Base-by-base conservation (phyloP, 1,140 invertebrate species). In the Tribolium castaneum region DNA sequence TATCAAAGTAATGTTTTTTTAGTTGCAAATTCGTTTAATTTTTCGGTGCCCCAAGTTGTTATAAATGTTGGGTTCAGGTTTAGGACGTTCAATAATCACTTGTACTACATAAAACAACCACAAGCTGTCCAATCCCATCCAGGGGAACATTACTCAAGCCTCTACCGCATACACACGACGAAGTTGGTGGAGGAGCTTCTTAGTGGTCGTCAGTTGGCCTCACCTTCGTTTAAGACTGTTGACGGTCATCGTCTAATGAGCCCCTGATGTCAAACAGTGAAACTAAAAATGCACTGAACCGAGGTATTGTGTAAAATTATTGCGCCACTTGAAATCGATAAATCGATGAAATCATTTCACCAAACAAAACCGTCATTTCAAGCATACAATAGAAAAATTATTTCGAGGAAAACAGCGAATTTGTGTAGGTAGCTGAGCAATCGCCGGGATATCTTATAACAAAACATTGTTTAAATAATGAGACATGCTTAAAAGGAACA, bases 381-480 rank as follows among this genome's bases (percentile, higher is more conserved):
- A 35, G 10, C 10, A 1, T 66, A 66, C 59, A 66, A 66, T 59
- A 30, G 54, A 59, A 25, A 59, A 59, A 59, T 45, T 45, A 45
- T 45, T 45, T 45, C 5, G 39, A 70, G 6, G 50, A 54, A 50
- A 73, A 72, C 22, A 51, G 34, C 16, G 25, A 49, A 72, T 72
- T 72, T 19, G 12, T 25, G 34, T 51, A 72, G 12, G 34, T 51
- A 72, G 12, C 51, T 49, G 59, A 12, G 30, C 34, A 73, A 54
- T 73, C 52, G 52, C 45, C 10, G 14, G 14, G 50, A 22, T 73
- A 73, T 73, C 71, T 19, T 54, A 35, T 54, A 35, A 73, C 71
- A 73, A 73, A 73, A 51, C 49, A 73, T 73, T 73, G 71, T 73
- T 73, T 73, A 73, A 73, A 54, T 73, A 73, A 73, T 73, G 71